Conservation (phyloP, 2,113 vertebrate species). For the Tachycineta bicolor region DNA sequence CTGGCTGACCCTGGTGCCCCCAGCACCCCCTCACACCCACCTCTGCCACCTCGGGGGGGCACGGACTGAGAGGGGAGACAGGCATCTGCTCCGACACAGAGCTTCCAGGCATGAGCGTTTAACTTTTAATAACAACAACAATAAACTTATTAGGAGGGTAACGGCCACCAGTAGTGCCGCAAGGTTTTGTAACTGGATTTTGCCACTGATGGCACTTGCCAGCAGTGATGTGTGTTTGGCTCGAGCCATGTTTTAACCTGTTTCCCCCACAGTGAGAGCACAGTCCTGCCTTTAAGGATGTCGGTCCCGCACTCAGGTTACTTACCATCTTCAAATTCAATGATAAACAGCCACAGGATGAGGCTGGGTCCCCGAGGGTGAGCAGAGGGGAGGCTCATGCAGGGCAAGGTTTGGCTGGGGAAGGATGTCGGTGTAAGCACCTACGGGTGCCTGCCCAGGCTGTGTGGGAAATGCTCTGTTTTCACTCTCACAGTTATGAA, state of each 20-base stretch:
- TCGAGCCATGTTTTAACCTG: neutral
- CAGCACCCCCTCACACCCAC: neutral
- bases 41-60: neutral
- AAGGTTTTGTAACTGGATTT: neutral
- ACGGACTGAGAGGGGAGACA: neutral
- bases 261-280: neutral
- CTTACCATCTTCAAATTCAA: conserved; percentile 58
- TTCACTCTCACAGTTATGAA: conserved; percentile 56
- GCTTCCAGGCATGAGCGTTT: neutral
- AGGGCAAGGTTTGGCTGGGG: conserved; percentile 11
- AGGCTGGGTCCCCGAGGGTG: neutral
- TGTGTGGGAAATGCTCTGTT: conserved; percentile 52
- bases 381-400: neutral
- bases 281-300: neutral
- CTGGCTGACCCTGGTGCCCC: neutral
- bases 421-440: neutral
- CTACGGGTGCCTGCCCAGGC: neutral
- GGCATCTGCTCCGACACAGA: neutral
- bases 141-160: neutral
- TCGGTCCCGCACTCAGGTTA: neutral
- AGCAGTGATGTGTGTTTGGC: neutral
- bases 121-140: neutral
- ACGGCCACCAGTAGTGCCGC: rapidly evolving
- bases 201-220: neutral
- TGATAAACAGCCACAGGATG: neutral